These are phyloP conservation scores for Eufriesea mexicana DNA, from an alignment of 1,140 invertebrate genomes.

Conservation along the genomic window DNA sequence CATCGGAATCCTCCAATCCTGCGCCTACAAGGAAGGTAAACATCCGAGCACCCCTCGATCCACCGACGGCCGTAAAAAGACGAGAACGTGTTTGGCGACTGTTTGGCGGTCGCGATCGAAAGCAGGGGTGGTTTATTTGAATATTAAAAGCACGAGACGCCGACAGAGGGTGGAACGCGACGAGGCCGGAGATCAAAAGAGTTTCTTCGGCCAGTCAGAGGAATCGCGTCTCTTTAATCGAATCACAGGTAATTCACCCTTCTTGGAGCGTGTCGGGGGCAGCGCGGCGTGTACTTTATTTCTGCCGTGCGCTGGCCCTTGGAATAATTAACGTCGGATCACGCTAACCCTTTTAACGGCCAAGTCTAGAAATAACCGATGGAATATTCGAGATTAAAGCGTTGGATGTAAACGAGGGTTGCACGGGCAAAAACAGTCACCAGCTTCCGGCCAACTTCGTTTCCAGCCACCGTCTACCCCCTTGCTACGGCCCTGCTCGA, in stretches of 20 bases:
- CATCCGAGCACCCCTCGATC: too few species aligned
- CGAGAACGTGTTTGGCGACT: not conserved
- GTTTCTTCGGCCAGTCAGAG: not conserved
- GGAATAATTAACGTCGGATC: constrained; percentile 67
- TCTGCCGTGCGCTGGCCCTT: constrained; percentile 40
- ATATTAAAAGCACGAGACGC: not conserved
- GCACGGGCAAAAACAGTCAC: constrained; percentile 18
- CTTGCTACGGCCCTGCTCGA: not conserved
- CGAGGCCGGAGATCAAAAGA: constrained; percentile 20
- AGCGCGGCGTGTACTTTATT: constrained; percentile 41
- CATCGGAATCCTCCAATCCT: not conserved
- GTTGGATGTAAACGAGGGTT: constrained; percentile 53
- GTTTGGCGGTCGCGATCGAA: not conserved
- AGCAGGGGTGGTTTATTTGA: not conserved
- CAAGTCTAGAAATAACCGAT: constrained; percentile 51
- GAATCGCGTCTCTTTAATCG: constrained; percentile 45
- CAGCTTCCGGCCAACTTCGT: not conserved
- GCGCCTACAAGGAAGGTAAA: not conserved
- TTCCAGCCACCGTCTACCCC: not conserved
- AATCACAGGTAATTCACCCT: constrained; percentile 42
- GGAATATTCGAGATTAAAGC: constrained; percentile 65
- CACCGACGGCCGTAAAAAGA: not conserved
- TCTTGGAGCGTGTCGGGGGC: constrained; percentile 10
- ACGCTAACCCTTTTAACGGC: constrained; percentile 55
- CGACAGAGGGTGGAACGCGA: not conserved